A percentile compares a stretch with the other conserved stretches of the same genome.
phyloP scores from a whole-genome alignment of 2,888 invertebrate species.

The Callyntrura guangdongensis region DNA sequence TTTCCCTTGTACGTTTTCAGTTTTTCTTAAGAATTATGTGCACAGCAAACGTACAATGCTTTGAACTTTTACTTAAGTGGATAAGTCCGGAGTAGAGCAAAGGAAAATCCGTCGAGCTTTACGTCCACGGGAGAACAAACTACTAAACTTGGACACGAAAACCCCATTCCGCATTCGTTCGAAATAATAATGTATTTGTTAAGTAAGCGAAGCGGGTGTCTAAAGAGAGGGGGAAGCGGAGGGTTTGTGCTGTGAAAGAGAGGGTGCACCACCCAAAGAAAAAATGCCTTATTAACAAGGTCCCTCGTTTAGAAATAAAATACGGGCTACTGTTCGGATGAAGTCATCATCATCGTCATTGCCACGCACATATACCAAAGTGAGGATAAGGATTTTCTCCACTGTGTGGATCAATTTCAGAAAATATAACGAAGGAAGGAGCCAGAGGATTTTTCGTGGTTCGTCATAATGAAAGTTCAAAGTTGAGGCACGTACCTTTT shows the following conservation, averaged over 20 bases:
- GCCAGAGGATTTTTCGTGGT: neutral
- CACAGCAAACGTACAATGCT: neutral
- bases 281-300: neutral
- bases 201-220: constrained; percentile 22
- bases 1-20: neutral
- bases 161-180: neutral
- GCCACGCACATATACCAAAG: neutral
- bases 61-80: neutral
- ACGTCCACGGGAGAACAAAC: neutral
- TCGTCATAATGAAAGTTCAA: no score
- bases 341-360: neutral
- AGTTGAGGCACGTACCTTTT: neutral
- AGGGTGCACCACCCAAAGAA: neutral
- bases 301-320: neutral
- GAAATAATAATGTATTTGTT: constrained; percentile 26
- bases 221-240: neutral
- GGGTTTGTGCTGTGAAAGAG: neutral
- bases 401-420: constrained; percentile 1
- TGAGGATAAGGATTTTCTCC: neutral
- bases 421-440: constrained; percentile 11
- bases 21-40: neutral
- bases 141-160: neutral
- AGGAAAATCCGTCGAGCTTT: neutral
- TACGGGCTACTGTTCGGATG: neutral
- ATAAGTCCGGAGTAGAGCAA: neutral